Base-by-base conservation (phyloP, 2,888 invertebrate genomes). In the Hypercompe scribonia region DNA sequence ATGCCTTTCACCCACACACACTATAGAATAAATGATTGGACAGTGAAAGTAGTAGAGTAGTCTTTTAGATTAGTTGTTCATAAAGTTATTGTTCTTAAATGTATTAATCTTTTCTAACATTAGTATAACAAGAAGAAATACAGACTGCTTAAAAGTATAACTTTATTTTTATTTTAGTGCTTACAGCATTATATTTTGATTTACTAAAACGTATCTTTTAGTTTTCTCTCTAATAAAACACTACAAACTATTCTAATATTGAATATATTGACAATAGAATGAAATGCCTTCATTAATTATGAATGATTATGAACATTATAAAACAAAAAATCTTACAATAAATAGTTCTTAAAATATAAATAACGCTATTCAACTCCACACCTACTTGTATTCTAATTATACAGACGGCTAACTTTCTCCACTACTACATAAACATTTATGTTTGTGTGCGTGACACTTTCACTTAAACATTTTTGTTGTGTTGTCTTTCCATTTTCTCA, bases 1-100 rank as follows among this genome's bases (percentile, higher is more conserved):
- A 93, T 84, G 90, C 91, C 95, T 95, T 95, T 95, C 94, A 91
- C 94, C 92, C 83, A 90, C 94, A 58, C 90, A 90, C 86, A 93
- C 90, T 75, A 64, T 1, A 34, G 73, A 50, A 72, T 46, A 73
- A 69, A 65, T 77, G 39, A 72, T 58, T 73, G 88, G 84, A 92
- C 76, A 89, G 65, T 33, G 81, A 87, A 78, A 76, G 42, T 31
- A 21, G 4, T 89, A 72, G 92, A 93, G 92, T 81, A 31, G 86
- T 31, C 61, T 42, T 74, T 28, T 1, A n/a, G n/a, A 61, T 8
- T n/a, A 31, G 3, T 10, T 28, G 58, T 18, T 31, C 31, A 18
- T 31, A n/a, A 28, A 31, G 0, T 8, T 54, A 13, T 58, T 58
- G 3, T 58, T 31, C 28, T 15, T 54, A 54, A 28, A 28, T 28